Conservation (phyloP, 2,888 invertebrate genomes). For the Nasonovia ribisnigri region DNA sequence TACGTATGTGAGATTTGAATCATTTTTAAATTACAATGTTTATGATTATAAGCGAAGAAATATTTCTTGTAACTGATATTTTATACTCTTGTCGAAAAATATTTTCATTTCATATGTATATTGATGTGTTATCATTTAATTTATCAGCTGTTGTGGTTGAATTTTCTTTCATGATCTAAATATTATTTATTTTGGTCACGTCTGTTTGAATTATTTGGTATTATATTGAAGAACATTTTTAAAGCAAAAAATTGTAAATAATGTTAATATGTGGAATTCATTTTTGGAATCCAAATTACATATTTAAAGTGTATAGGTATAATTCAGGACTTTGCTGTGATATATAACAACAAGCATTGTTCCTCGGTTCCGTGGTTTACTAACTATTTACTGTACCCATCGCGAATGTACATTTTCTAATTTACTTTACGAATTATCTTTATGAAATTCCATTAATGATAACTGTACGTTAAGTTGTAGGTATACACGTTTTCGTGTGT, state of each 20-base stretch:
- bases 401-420: not conserved
- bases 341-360: not conserved
- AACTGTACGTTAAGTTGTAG: not conserved
- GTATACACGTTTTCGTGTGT: not conserved
- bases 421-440: conserved; percentile 36
- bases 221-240: not conserved
- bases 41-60: not conserved
- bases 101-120: no score
- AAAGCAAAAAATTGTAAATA: not conserved
- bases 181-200: not conserved
- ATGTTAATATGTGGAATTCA: not conserved
- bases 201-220: not conserved
- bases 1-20: not conserved
- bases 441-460: conserved; percentile 32
- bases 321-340: not conserved
- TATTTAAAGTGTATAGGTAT: not conserved
- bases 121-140: not conserved
- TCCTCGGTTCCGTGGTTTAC: not conserved
- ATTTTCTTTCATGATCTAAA: not conserved
- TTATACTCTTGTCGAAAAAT: no score
- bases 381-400: not conserved
- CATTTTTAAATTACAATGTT: not conserved
- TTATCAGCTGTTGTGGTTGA: not conserved
- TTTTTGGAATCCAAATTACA: not conserved
- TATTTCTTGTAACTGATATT: not conserved